Evolutionary conservation across 1,140 invertebrate species (phyloP).

Genomic region (Maconellicoccus hirsutus): DNA sequence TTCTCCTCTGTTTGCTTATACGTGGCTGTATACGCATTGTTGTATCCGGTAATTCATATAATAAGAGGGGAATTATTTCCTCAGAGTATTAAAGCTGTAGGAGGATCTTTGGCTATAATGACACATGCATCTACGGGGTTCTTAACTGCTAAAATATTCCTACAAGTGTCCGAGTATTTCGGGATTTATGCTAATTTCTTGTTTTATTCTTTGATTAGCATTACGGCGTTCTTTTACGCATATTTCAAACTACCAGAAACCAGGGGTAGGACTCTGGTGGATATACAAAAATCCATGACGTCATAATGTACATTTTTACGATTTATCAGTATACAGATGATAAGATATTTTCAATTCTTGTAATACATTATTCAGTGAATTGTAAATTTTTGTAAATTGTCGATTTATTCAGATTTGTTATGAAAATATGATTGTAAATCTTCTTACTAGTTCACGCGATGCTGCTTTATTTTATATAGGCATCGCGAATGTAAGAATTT

Average conservation of each 20-base stretch:
- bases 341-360: too few species aligned
- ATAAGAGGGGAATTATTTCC: constrained; percentile 50
- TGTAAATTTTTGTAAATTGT: too few species aligned
- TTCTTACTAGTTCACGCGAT: too few species aligned
- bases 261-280: constrained; percentile 59
- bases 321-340: too few species aligned
- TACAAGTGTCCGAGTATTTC: constrained; percentile 42
- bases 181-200: constrained; percentile 63
- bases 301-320: too few species aligned
- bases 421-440: too few species aligned
- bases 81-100: constrained; percentile 46
- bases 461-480: too few species aligned
- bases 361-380: too few species aligned
- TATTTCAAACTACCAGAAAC: constrained; percentile 63
- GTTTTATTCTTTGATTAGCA: constrained; percentile 59
- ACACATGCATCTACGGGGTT: constrained; percentile 42
- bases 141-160: constrained; percentile 64
- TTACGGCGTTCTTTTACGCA: constrained; percentile 44
- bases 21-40: constrained; percentile 42
- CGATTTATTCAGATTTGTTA: too few species aligned
- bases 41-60: constrained; percentile 47
- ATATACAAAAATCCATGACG: constrained; percentile 49
- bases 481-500: too few species aligned
- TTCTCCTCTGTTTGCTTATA: constrained; percentile 45
- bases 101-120: constrained; percentile 38